Conservation (phyloP, 1,140 invertebrate species). For the Lasaia peninsularis region DNA sequence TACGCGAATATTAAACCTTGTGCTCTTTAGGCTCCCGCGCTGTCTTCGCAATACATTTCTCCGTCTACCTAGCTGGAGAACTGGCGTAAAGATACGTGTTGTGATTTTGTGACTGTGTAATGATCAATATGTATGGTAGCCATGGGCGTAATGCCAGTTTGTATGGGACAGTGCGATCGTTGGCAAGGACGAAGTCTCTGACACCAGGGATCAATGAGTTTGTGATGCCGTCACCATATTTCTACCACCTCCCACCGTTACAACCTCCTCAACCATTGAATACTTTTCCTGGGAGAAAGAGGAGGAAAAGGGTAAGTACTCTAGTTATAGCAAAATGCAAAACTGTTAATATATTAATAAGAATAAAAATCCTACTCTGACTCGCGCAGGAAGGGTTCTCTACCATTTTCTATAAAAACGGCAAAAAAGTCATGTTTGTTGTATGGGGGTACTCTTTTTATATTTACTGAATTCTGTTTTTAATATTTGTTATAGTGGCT, state of each 20-base stretch:
- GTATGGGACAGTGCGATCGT: constrained; percentile 64
- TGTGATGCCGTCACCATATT: constrained; percentile 56
- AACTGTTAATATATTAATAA: too few species aligned
- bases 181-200: constrained; percentile 49
- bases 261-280: constrained; percentile 50
- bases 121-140: constrained; percentile 56
- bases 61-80: constrained; percentile 23
- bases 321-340: background rate
- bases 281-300: constrained; percentile 67
- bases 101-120: constrained; percentile 37
- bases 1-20: constrained; percentile 28
- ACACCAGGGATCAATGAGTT: constrained; percentile 49
- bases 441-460: too few species aligned
- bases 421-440: too few species aligned
- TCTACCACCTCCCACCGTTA: constrained; percentile 57
- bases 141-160: constrained; percentile 50
- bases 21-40: too few species aligned
- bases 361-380: too few species aligned
- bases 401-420: too few species aligned
- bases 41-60: constrained; percentile 19
- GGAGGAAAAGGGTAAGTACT: constrained; percentile 54
- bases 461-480: too few species aligned
- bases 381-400: too few species aligned
- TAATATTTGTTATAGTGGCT: too few species aligned
- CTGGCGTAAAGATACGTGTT: constrained; percentile 25